Conservation (phyloP, 2,113 vertebrate species). For the Urocynchramus pylzowi region DNA sequence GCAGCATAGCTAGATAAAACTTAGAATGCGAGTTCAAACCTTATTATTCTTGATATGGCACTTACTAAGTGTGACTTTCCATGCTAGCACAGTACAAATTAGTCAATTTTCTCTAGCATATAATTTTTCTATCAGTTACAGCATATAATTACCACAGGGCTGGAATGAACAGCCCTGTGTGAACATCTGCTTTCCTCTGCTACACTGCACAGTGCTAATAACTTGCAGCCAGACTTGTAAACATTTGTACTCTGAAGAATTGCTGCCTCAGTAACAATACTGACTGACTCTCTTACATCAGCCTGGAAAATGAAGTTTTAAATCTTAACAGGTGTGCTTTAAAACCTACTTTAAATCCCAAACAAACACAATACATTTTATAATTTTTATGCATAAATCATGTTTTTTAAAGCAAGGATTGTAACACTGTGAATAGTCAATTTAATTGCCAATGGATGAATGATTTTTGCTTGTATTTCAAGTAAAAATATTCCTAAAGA, state of each 20-base stretch:
- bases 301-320: not conserved
- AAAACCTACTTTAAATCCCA: not conserved
- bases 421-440: not conserved
- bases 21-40: not conserved
- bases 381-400: not conserved
- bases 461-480: not conserved
- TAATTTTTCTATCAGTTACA: not conserved
- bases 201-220: not conserved
- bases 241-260: not conserved
- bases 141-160: slow-evolving; percentile 46
- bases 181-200: slow-evolving; percentile 4
- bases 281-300: slow-evolving; percentile 38
- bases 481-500: not conserved
- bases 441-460: not conserved
- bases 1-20: not conserved
- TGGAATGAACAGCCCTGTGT: slow-evolving; percentile 22
- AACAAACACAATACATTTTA: not conserved
- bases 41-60: not conserved
- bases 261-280: not conserved
- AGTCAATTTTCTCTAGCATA: not conserved
- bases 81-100: not conserved
- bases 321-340: not conserved
- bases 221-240: slow-evolving; percentile 23
- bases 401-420: not conserved
- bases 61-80: not conserved